phyloP scores from a whole-genome alignment of 2,888 invertebrate species.

The Volucella inflata region DNA sequence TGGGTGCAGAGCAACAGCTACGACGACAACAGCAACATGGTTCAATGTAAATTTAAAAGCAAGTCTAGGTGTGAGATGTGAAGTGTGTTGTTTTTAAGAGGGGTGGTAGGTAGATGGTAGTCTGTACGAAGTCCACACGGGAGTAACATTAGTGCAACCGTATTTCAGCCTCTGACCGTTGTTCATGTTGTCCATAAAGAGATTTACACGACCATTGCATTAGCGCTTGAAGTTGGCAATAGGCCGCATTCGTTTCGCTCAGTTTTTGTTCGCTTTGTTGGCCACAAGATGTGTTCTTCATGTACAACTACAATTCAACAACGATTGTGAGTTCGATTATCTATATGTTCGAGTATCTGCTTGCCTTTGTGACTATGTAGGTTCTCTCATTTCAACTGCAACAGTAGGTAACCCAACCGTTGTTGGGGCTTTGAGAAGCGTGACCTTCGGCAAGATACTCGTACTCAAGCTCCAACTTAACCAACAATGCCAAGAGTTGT shows the following conservation, averaged over 20 bases:
- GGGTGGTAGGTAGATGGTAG: too few species aligned
- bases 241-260: slow-evolving; percentile 12
- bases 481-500: neutral
- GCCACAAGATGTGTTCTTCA: neutral
- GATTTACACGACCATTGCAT: slow-evolving; percentile 61
- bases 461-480: slow-evolving; percentile 7
- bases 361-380: slow-evolving; percentile 21
- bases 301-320: slow-evolving; percentile 1
- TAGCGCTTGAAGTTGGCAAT: slow-evolving; percentile 50
- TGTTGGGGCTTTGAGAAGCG: slow-evolving; percentile 26
- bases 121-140: neutral
- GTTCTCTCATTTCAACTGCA: slow-evolving; percentile 47
- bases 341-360: slow-evolving; percentile 49
- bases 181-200: slow-evolving; percentile 69
- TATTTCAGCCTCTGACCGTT: slow-evolving; percentile 73
- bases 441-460: slow-evolving; percentile 64
- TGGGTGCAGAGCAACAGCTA: slow-evolving; percentile 24
- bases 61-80: slow-evolving; percentile 15
- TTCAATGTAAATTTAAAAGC: too few species aligned
- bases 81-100: neutral
- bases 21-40: neutral
- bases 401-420: too few species aligned
- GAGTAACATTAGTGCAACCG: slow-evolving; percentile 62
- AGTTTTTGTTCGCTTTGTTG: slow-evolving; percentile 5
- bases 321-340: slow-evolving; percentile 28